A percentile compares a stretch with the other conserved stretches of the same genome.
phyloP scores from a whole-genome alignment of 2,797 vertebrate genomes.

The Potorous gilbertii region DNA sequence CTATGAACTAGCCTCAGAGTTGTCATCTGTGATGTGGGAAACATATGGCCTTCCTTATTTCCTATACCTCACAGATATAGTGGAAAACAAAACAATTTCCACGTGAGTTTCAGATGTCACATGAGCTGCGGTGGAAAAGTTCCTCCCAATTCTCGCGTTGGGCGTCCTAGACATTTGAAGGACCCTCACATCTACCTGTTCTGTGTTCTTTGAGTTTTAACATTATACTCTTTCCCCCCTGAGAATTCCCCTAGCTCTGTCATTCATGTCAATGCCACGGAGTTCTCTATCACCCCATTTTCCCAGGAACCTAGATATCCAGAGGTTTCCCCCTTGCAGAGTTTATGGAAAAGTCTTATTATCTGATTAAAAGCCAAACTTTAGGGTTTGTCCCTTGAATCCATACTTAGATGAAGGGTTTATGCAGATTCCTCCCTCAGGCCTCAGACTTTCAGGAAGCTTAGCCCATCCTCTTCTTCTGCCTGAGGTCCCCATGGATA shows the following conservation, averaged over 20 bases:
- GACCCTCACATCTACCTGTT: not conserved
- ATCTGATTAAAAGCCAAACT: not conserved
- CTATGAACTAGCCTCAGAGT: not conserved
- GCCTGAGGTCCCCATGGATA: conserved; percentile 74
- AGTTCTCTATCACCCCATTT: conserved; percentile 1
- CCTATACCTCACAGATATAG: not conserved
- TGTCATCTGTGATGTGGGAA: not conserved
- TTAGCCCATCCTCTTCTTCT: conserved; percentile 69
- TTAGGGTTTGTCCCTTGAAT: not conserved
- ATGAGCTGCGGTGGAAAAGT: not conserved
- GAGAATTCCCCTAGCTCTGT: not conserved
- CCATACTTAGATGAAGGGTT: not conserved
- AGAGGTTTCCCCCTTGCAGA: not conserved
- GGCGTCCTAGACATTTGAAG: not conserved
- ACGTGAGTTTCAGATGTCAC: not conserved
- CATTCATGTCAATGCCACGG: not conserved
- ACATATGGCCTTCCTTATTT: not conserved
- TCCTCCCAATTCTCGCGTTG: rapidly evolving
- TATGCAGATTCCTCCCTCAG: not conserved
- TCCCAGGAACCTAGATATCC: conserved; percentile 16
- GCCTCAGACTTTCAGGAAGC: conserved; percentile 59
- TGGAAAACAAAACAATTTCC: not conserved
- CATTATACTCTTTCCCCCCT: not conserved
- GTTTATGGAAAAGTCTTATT: not conserved
- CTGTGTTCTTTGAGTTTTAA: not conserved